Base-by-base conservation (phyloP, 2,113 vertebrate genomes). In the Bubo bubo region DNA sequence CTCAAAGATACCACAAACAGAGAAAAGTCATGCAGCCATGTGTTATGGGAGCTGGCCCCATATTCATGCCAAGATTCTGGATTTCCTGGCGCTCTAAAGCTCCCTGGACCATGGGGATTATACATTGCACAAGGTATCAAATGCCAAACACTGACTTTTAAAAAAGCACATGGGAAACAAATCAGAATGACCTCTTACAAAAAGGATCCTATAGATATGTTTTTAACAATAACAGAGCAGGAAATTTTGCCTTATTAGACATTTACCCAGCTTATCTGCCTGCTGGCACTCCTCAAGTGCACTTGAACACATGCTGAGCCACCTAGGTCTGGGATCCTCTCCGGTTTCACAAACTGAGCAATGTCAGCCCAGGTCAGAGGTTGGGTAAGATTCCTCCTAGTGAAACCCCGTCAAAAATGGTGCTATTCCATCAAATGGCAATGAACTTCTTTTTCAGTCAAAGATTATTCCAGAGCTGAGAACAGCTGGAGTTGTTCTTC, bases 151-250 rank as follows among this genome's bases (percentile, higher is more conserved):
- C 37, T 18, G 74, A 59, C 89, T 95, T 66, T 37, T 12, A 23
- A 28, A 80, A 82, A 70, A 90, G 39, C 35, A 55, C 87, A 73
- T 16, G 77, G 50, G 88, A 71, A 95, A 94, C 72, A 63, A 95
- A 95, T 79, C 84, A 30, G 28, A 96, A 79, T 7, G 82, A 94
- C 88, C 92, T 72, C 62, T 75, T 23, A n/a, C 35, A 34, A 88
- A 88, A 77, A 26, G 24, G 22, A 81, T 72, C 58, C 19, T 58
- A 39, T 32, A 64, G 91, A 86, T 84, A 59, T 77, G 79, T 93
- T 95, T 97, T 93, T 55, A 96, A 89, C 77, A 96, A 93, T 91
- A 96, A 95, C 79, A 97, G 50, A 95, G 63, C 34, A 81, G 59
- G 90, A 85, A 95, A 94, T 21, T 56, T 73, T 86, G 90, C 86